Base-by-base conservation (phyloP, 1,140 invertebrate genomes). In the Papilio dardanus region DNA sequence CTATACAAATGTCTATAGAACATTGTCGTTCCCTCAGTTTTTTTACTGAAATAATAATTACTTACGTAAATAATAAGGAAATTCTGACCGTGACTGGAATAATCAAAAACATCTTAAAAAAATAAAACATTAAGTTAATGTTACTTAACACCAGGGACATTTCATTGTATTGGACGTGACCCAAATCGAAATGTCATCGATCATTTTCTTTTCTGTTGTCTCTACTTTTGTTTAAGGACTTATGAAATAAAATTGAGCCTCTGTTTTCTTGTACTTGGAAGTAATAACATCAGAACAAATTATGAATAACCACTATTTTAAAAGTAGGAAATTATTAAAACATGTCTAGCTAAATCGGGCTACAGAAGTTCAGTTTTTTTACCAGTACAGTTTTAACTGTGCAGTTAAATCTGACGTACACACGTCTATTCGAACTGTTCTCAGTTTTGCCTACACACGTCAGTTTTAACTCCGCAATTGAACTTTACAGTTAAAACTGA, bases 111-210 rank as follows among this genome's bases (percentile, higher is more conserved):
- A 28, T 24, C 54, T 6, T 4, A 2, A 62, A 54, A 58, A 62
- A 28, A 62, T 16, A 62, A 19, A 50, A 50, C n/a, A 50, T 6
- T 50, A 50, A 21, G n/a, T 30, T 62, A 62, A 62, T 30, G 24
- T 30, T 14, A 62, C 54, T 28, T 28, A 62, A 62, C 24, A 62
- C 10, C 24, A 62, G 54, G 28, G 24, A 62, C 24, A 62, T 62
- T 30, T 28, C 54, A 62, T 62, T 62, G 4, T 28, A 62, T 28
- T 62, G 54, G 54, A 62, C 24, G 54, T 62, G 54, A 62, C 54
- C 54, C 54, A 28, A 62, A 62, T 62, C 54, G 54, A 62, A 62
- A 62, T 62, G 24, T 30, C 54, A 62, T 62, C 54, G 24, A 62
- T 62, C 54, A 62, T 62, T 62, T 50, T 62, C 10, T 62, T 62